phyloP scores from a whole-genome alignment of 2,888 invertebrate genomes.

The Leptinotarsa tumamoca region DNA sequence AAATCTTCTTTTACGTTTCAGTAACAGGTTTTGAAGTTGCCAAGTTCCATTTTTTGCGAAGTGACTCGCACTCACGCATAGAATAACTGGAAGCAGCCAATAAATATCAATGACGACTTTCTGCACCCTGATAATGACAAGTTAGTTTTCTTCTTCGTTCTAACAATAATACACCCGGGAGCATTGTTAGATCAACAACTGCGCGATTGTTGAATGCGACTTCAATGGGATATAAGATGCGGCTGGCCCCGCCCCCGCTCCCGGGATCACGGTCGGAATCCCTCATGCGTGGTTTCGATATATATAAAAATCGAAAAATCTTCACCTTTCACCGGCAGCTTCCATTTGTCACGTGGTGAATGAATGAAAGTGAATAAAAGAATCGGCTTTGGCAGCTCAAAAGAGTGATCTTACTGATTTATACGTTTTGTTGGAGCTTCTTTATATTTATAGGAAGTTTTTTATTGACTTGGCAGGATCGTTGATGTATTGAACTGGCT shows the following conservation, averaged over 20 bases:
- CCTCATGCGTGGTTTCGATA: conserved; percentile 57
- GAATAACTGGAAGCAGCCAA: conserved; percentile 28
- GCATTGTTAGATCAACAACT: conserved; percentile 56
- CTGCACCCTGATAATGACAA: conserved; percentile 61
- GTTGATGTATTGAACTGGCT: conserved; percentile 28
- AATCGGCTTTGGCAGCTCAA: conserved; percentile 54
- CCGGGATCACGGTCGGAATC: conserved; percentile 38
- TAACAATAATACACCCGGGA: conserved; percentile 55
- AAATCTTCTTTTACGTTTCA: too few species aligned
- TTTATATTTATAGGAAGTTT: conserved; percentile 47
- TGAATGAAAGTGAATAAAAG: conserved; percentile 58
- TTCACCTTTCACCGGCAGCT: conserved; percentile 67
- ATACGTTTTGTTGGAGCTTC: conserved; percentile 53
- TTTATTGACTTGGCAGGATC: conserved; percentile 28
- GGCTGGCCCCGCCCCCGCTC: conserved; percentile 7
- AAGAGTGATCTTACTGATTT: conserved; percentile 61
- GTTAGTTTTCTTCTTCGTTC: conserved; percentile 59
- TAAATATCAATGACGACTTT: conserved; percentile 59
- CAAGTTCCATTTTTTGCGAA: too few species aligned
- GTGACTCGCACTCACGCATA: neutral
- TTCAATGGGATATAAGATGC: conserved; percentile 38
- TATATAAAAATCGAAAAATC: conserved; percentile 65
- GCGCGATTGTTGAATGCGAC: conserved; percentile 46
- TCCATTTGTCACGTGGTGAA: conserved; percentile 65
- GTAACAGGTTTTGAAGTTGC: too few species aligned